Base-by-base conservation (phyloP, 2,888 invertebrate genomes). In the Chymomyza procnemis region DNA sequence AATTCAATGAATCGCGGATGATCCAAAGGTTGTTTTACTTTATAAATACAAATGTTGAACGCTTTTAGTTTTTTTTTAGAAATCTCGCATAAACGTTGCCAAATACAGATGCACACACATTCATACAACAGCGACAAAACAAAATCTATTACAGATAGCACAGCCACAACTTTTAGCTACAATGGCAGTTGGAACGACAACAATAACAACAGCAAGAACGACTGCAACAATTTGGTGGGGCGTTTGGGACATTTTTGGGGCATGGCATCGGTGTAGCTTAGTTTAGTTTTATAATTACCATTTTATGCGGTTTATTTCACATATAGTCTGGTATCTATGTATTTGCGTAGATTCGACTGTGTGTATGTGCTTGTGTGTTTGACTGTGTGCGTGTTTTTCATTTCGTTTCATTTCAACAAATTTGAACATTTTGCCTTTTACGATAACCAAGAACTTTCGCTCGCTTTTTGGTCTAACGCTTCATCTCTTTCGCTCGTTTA, bases 241-340 rank as follows among this genome's bases (percentile, higher is more conserved):
- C 21, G 54, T 21, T 54, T 54, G 54, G 54, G 34, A 9, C 12
- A 41, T 41, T 21, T n/a, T 54, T 50, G 19, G 52, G 18, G 54
- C 19, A 18, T 50, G 50, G 50, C 50, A 50, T 41, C 34, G 34
- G 34, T 74, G 71, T 69, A 46, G 66, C 78, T 72, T 72, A 76
- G 75, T 69, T 75, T 79, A 79, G 86, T 80, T 80, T 80, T 85
- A 82, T 82, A 82, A 82, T 82, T 82, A 82, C 77, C 81, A 86
- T 82, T 81, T 81, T 79, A 76, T 80, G 76, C 52, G 81, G 77
- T 77, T 84, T 80, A 55, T 56, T 56, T 30, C 56, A 56, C n/a
- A 56, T 21, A 56, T 21, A 54, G n/a, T n/a, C 21, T 21, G 2
- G 34, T 16, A 56, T 56, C n/a, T 34, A 14, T 50, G 50, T 50